Evolutionary conservation across 1,140 invertebrate species (phyloP), one percentile per base, ranked within the genome.

Genomic region (Caenorhabditis tropicalis): DNA sequence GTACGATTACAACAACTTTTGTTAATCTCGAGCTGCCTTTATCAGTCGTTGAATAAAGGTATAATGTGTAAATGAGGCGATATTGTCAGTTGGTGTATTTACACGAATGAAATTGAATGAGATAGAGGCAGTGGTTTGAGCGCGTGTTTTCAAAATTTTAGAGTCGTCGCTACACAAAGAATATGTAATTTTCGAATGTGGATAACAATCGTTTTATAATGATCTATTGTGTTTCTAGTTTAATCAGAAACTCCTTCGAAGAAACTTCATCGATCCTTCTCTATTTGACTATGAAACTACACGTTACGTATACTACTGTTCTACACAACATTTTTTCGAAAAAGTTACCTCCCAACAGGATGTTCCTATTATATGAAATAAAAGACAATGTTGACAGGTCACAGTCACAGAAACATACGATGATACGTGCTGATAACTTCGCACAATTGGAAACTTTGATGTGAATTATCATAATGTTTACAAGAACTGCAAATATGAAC

Each of bases 1-100:
- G 58, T 65, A 65, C 58, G 36, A 74, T 43, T 43, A 74, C 36
- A 43, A 74, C 65, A 74, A 43, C 65, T 74, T 74, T 74, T 74
- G 65, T 74, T 74, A 74, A 74, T 43, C 65, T 74, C 6, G 31
- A 65, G 29, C 58, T 36, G 29, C 58, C 58, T 65, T 65, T 65
- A 65, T 65, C 58, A 65, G 29, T 65, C 16, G 58, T 12, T 43
- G 65, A 74, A 74, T 74, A 74, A 74, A 74, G 36, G 65, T 15
- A 43, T 43, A 74, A 74, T 74, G 36, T 74, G 65, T 74, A 74
- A 74, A 74, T 74, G 65, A 74, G n/a, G 36, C 36, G 21, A 1
- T 56, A 56, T 56, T 56, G 53, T 56, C 21, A 56, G 53, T 27
- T n/a, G 19, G 49, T 51, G 16, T 74, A 74, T 74, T 74, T 74